phyloP scores from a whole-genome alignment of 1,140 invertebrate species.

The Hyposmocoma kahamanoa region DNA sequence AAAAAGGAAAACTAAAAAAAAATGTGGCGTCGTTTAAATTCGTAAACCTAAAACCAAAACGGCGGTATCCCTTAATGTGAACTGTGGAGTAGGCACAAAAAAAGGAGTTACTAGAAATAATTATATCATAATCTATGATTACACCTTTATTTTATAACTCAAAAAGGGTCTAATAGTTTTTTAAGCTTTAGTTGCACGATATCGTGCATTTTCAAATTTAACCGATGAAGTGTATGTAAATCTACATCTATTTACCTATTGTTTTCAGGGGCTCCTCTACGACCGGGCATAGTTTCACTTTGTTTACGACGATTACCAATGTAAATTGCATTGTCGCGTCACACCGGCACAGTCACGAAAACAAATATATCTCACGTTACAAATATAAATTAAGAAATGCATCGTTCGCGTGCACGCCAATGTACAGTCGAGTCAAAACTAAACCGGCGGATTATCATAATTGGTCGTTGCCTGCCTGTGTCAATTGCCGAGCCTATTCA shows the following conservation, averaged over 20 bases:
- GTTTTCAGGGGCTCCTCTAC: constrained; percentile 47
- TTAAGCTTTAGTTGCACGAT: too few species aligned
- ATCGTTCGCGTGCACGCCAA: constrained; percentile 54
- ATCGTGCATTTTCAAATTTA: too few species aligned
- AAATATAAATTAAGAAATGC: constrained; percentile 42
- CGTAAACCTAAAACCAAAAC: too few species aligned
- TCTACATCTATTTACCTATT: constrained; percentile 44
- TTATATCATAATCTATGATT: too few species aligned
- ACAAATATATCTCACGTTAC: constrained; percentile 41
- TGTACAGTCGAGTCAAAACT: constrained; percentile 51
- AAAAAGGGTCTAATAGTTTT: too few species aligned
- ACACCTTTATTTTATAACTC: too few species aligned
- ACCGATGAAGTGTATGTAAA: too few species aligned
- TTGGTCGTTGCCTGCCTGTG: constrained; percentile 35
- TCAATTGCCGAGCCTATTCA: constrained; percentile 49
- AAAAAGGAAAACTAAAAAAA: too few species aligned
- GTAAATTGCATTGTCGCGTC: constrained; percentile 62
- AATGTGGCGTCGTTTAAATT: too few species aligned
- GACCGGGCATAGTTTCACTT: constrained; percentile 56
- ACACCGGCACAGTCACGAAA: constrained; percentile 31
- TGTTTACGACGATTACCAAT: constrained; percentile 63
- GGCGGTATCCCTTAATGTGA: too few species aligned
- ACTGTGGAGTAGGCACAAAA: too few species aligned
- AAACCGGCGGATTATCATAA: constrained; percentile 63
- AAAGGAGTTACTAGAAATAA: too few species aligned